Evolutionary conservation across 2,113 vertebrate species (phyloP), one percentile per base, ranked within the genome.

Genomic region (Fregata magnificens): DNA sequence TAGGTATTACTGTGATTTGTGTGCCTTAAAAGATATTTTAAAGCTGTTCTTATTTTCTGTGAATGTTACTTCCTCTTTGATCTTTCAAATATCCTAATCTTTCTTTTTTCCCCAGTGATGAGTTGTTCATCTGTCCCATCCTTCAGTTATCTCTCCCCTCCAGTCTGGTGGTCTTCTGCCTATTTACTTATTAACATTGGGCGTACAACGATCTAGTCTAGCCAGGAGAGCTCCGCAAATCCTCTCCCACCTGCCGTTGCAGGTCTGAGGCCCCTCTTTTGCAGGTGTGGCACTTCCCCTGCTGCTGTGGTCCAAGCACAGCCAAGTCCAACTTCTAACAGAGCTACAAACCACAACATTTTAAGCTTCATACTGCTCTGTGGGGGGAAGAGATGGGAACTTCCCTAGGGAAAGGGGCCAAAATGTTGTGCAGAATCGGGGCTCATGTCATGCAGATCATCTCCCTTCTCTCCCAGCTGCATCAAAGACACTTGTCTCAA

Each of bases 51-150:
- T 89, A 40, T 42, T 82, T 92, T 34, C 16, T 77, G 52, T 82
- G 61, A 81, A 72, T 87, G 71, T 91, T 94, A 11, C 24, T 86
- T 91, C 16, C 5, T 63, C 21, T 83, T 80, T 90, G 53, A 82
- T 71, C 36, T 95, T 87, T 42, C 76, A 86, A 92, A 49, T 84
- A 67, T 18, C 11, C 29, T 85, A 38, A 24, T 61, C n/a, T 63
- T 86, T 59, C 59, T 22, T 63, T 77, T 61, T 58, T 5, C 24
- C 40, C 52, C 29, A 29, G 47, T 86, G 47, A 36, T 1, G 2
- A 52, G 31, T 55, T 61, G 13, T 58, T 74, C 83, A 45, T 88
- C 38, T 62, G 5, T 55, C n/a, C 67, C 26, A 31, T 78, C 55
- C 63, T 87, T 87, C 78, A 86, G 38, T 93, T 86, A 14, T 59